Percentiles rank a stretch among this genome's conserved stretches.
phyloP scores from a whole-genome alignment of 2,888 invertebrate species.

The Auanema freiburgensis region DNA sequence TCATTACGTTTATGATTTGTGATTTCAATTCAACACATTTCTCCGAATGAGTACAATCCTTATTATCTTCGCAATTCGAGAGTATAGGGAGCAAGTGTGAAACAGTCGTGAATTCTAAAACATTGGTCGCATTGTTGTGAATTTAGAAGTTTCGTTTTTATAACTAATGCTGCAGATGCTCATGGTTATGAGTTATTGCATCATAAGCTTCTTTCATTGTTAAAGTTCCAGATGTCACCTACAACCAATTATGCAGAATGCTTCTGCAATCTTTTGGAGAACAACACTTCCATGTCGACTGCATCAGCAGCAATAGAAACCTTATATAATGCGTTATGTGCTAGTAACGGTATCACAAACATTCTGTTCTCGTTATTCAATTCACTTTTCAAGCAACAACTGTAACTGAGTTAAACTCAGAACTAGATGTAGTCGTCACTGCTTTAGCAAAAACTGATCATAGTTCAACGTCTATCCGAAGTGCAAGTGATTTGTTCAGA shows the following conservation, averaged over 20 bases:
- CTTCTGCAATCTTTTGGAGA: conserved; percentile 25
- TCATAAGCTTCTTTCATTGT: too few species aligned
- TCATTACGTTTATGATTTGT: too few species aligned
- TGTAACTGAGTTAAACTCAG: conserved; percentile 64
- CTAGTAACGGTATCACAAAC: conserved; percentile 54
- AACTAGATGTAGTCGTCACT: conserved; percentile 64
- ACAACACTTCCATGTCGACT: conserved; percentile 64
- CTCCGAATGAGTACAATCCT: too few species aligned
- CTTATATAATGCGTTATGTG: conserved; percentile 49
- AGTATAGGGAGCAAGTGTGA: too few species aligned
- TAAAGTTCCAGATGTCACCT: too few species aligned
- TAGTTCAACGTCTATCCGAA: conserved; percentile 66
- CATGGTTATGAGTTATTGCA: too few species aligned
- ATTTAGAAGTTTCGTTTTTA: too few species aligned
- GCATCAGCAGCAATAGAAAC: conserved; percentile 68
- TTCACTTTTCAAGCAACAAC: conserved; percentile 62
- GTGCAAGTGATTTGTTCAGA: conserved; percentile 67
- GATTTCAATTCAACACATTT: too few species aligned
- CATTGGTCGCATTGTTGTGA: too few species aligned
- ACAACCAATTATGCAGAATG: conserved; percentile 5
- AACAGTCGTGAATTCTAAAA: too few species aligned
- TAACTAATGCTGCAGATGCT: too few species aligned
- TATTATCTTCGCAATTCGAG: too few species aligned
- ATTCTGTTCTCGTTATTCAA: not conserved
- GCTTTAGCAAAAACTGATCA: conserved; percentile 65